Evolutionary conservation across 2,888 invertebrate genomes (phyloP), one percentile per base, ranked within the genome.

Genomic region (Mesoligia furuncula): DNA sequence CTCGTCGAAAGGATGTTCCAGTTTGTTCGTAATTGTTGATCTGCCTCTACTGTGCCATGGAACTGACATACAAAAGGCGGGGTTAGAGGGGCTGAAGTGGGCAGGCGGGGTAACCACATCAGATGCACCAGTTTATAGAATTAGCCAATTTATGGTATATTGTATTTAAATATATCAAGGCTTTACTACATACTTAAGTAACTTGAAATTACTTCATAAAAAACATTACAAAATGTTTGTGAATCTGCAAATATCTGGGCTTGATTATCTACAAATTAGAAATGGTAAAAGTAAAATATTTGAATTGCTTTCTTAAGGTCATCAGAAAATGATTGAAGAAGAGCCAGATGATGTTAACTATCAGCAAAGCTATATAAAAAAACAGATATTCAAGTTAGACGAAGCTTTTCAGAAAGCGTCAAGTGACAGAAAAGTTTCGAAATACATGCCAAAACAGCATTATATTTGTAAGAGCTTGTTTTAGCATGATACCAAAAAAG

Each of bases 11-110:
- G 15, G 13, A 61, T 72, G 45, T n/a, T 61, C 73, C 72, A 81
- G 70, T 81, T 72, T 51, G n/a, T n/a, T 24, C 48, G 57, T 83
- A 68, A 77, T 83, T 74, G 66, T 75, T 51, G 62, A 45, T 75
- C 70, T 69, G 31, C 20, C 24, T 51, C 59, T 64, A 57, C 20
- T 31, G 54, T 39, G 59, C 73, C 13, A 72, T 69, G 45, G 57
- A 72, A 27, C 27, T 54, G 62, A 83, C 74, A 80, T 78, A 75
- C 39, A 68, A 83, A 83, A 77, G 85, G 75, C 77, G 75, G 73
- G 39, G 62, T 73, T 68, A 45, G 31, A 15, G 72, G 65, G 67
- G 73, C 31, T 73, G 64, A 68, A 68, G 64, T 9, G 15, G 48
- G 31, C 11, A 24, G 15, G 59, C 5, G 54, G 61, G 72, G 15